phyloP scores from a whole-genome alignment of 92 coral and sea anemone genomes.

The Porites evermanni region DNA sequence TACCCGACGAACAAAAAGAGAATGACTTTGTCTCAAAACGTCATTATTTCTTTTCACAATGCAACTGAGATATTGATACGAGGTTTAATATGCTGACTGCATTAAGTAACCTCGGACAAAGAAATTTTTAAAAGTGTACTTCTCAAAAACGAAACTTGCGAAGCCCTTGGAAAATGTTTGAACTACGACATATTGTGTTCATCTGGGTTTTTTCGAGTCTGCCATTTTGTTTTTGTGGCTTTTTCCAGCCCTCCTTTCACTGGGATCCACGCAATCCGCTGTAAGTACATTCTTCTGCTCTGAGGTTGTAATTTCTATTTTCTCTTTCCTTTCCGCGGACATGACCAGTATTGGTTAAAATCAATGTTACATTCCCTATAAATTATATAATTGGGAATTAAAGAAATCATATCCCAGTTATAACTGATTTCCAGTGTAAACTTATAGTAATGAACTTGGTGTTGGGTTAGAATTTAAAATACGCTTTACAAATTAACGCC shows the following conservation, averaged over 20 bases:
- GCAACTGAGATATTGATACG: not conserved
- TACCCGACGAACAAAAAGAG: constrained; percentile 5
- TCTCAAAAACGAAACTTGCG: not conserved
- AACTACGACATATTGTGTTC: not conserved
- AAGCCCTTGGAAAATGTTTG: not conserved
- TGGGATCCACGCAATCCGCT: constrained; percentile 36
- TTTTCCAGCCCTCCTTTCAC: constrained; percentile 9
- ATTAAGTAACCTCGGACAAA: not conserved
- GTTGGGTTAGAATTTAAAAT: too few relatives aligned
- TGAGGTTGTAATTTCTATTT: not conserved
- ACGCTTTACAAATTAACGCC: too few relatives aligned
- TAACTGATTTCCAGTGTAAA: too few relatives aligned
- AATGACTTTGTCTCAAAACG: not conserved
- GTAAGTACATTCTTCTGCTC: not conserved
- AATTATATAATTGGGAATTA: too few relatives aligned
- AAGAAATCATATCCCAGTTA: too few relatives aligned
- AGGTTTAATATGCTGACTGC: not conserved
- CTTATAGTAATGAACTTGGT: too few relatives aligned
- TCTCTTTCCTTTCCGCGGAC: too few relatives aligned
- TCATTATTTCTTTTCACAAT: not conserved
- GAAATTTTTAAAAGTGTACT: not conserved
- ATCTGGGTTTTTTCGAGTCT: not conserved
- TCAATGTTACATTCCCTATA: too few relatives aligned
- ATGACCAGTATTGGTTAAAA: too few relatives aligned
- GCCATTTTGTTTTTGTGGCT: not conserved